phyloP scores from a whole-genome alignment of 2,113 vertebrate genomes.

The Lepisosteus osseus region DNA sequence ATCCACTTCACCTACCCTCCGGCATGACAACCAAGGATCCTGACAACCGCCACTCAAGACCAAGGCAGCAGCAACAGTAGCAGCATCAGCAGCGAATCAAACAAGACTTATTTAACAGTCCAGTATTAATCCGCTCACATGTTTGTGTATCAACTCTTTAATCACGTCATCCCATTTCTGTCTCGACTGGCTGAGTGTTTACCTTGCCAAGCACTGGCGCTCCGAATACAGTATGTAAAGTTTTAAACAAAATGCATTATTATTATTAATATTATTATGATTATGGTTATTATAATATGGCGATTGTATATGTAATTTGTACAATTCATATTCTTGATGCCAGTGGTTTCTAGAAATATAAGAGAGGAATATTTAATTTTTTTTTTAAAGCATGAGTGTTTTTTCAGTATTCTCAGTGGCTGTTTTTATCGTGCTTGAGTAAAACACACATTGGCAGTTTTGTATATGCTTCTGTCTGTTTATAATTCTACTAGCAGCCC shows the following conservation, averaged over 20 bases:
- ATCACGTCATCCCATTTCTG: slow-evolving; percentile 25
- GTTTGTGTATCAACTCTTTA: slow-evolving; percentile 27
- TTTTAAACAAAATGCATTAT: slow-evolving; percentile 53
- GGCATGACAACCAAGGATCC: background rate
- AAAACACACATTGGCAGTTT: slow-evolving; percentile 50
- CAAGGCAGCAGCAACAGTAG: slow-evolving; percentile 1
- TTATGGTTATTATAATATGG: slow-evolving; percentile 50
- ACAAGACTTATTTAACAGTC: slow-evolving; percentile 1
- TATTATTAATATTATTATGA: slow-evolving; percentile 39
- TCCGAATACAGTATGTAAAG: slow-evolving; percentile 57
- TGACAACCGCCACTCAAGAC: slow-evolving; percentile 3
- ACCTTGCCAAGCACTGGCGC: slow-evolving; percentile 47
- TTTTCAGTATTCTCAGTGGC: slow-evolving; percentile 42
- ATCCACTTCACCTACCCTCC: slow-evolving; percentile 3
- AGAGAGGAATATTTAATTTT: slow-evolving; percentile 14
- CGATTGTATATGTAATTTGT: slow-evolving; percentile 56
- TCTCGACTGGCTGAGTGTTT: slow-evolving; percentile 47
- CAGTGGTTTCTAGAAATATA: slow-evolving; percentile 51
- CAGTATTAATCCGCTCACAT: slow-evolving; percentile 33
- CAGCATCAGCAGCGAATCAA: slow-evolving; percentile 3
- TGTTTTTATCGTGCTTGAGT: slow-evolving; percentile 62
- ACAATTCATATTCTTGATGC: slow-evolving; percentile 59
- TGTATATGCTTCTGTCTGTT: slow-evolving; percentile 56
- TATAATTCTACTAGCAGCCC: slow-evolving; percentile 37
- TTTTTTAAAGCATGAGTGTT: slow-evolving; percentile 62